Base-by-base conservation (phyloP, 23 tunicate species). In the Pegea sp. region DNA sequence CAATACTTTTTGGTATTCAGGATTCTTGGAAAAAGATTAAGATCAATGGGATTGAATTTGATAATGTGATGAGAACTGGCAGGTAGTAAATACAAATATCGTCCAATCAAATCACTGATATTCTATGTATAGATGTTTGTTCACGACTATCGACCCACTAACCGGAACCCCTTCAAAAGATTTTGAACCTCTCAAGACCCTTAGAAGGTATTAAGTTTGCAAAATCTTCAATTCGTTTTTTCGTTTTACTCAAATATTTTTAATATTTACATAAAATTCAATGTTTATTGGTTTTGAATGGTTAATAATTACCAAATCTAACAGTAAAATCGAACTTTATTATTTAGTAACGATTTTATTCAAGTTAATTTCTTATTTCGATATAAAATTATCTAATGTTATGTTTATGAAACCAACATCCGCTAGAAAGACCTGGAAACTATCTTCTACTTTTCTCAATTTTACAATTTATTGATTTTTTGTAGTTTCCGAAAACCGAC, bases 111-210 rank as follows among this genome's bases (percentile, higher is more conserved):
- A n/a, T n/a, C 66, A 61, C 66, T 23, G n/a, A n/a, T n/a, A n/a
- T n/a, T n/a, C n/a, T n/a, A n/a, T n/a, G n/a, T n/a, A n/a, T n/a
- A 62, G 78, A 13, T 77, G 90, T 46, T 31, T 56, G 26, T 58
- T 77, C 23, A 77, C 90, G 0, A 77, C 90, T 29, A 72, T 77
- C 26, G 69, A 77, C 58, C 76, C 76, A 1, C 60, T 34, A 1
- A 63, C 76, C 8, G 90, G 76, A 5, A 34, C 52, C 29, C 63
- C 56, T 43, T 38, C 53, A 23, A 33, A 24, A 13, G 67, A 64
- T 58, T 56, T 34, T 5, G 48, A 69, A 23, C 71, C 90, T 21
- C 27, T 77, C 28, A 77, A 38, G 33, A 62, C 71, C 18, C 29
- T 77, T 7, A 33, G 53, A 52, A 16, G 24, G 67, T 62, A 48